Evolutionary conservation across 2,113 vertebrate genomes (phyloP).

Genomic region (Dromiciops gliroides): DNA sequence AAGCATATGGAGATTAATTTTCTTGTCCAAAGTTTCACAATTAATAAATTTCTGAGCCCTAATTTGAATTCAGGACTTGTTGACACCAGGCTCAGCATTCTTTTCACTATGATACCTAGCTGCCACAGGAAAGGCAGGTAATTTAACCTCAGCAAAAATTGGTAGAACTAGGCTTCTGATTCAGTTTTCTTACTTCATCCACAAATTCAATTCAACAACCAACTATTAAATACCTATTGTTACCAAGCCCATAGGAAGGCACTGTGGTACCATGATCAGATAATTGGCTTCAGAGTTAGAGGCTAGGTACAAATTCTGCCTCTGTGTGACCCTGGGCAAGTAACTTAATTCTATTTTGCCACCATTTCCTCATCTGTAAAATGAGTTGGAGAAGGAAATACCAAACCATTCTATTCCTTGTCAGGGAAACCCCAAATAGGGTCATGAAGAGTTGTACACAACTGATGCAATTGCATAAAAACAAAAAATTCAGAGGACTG

Average conservation of each 20-base stretch:
- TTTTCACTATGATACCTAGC: neutral
- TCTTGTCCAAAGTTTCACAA: neutral
- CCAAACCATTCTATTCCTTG: no score
- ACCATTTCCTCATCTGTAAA: no score
- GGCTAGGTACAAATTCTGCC: neutral
- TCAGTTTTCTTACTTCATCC: neutral
- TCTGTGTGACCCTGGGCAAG: neutral
- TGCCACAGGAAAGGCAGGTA: neutral
- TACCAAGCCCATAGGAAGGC: neutral
- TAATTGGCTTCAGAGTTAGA: neutral
- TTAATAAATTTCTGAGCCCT: neutral
- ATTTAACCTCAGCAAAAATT: neutral
- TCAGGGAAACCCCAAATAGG: neutral
- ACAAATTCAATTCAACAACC: neutral
- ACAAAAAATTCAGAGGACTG: neutral
- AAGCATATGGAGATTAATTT: neutral
- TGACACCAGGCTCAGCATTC: neutral
- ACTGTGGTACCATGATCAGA: neutral
- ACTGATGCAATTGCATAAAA: neutral
- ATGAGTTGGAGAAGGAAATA: no score
- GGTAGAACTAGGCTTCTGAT: neutral
- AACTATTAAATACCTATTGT: neutral
- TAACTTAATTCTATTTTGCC: no score
- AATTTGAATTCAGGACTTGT: neutral
- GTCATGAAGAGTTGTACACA: neutral